These are phyloP conservation scores for Mustela lutreola DNA, from an alignment of 2,113 vertebrate genomes.

Conservation along the genomic window DNA sequence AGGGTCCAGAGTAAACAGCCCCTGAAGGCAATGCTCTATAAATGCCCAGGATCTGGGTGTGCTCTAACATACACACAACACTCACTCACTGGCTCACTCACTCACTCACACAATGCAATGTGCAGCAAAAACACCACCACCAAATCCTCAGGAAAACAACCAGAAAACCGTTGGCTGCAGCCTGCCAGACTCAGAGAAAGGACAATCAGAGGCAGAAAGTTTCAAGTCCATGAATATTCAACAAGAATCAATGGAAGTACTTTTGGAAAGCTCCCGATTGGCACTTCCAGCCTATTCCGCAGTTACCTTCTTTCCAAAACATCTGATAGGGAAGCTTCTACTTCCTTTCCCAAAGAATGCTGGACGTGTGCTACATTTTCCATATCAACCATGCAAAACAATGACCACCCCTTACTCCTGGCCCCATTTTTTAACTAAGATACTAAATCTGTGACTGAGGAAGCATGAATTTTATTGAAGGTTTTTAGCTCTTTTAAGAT, in stretches of 20 bases:
- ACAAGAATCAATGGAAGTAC: constrained; percentile 71
- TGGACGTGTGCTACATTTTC: constrained; percentile 62
- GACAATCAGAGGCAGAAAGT: constrained; percentile 71
- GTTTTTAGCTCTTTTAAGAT: neutral
- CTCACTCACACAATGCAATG: constrained; percentile 68
- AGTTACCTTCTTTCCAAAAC: constrained; percentile 61
- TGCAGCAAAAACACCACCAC: constrained; percentile 62
- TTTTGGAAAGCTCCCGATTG: constrained; percentile 59
- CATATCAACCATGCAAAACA: constrained; percentile 37
- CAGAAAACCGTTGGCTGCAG: neutral
- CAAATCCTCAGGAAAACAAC: neutral
- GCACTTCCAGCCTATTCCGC: constrained; percentile 35
- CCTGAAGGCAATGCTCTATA: constrained; percentile 81
- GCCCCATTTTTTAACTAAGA: neutral
- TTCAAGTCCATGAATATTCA: constrained; percentile 74
- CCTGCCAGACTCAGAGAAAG: constrained; percentile 38
- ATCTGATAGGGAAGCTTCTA: constrained; percentile 17
- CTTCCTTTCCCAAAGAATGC: constrained; percentile 71
- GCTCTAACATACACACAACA: constrained; percentile 65
- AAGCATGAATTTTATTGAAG: neutral
- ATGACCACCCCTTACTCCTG: neutral
- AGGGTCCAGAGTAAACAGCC: constrained; percentile 85
- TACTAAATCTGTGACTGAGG: neutral
- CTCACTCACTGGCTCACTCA: neutral
- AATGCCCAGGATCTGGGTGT: constrained; percentile 83